Percentiles rank a stretch among this genome's conserved stretches.
Conservation (phyloP, 2,797 vertebrate species). For the Crypturellus tataupa region DNA sequence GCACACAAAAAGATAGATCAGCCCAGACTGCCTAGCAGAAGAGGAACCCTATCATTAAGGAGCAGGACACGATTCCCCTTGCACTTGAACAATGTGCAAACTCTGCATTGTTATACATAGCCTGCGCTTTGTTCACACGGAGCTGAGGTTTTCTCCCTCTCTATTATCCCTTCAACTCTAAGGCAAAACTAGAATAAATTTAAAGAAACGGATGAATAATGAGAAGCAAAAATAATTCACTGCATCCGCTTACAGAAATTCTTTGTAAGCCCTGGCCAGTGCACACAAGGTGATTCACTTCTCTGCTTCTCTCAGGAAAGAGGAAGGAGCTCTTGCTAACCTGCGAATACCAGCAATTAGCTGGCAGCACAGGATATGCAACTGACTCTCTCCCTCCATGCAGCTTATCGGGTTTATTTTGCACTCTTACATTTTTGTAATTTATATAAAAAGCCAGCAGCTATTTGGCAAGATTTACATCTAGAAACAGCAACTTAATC, state of each 20-base stretch:
- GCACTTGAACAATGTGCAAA: accelerated
- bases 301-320: not conserved
- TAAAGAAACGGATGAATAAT: not conserved
- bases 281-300: not conserved
- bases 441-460: constrained; percentile 57
- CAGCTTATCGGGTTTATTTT: constrained; percentile 35
- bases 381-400: not conserved
- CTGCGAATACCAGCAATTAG: constrained; percentile 35
- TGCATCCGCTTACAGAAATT: not conserved
- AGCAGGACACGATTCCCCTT: not conserved
- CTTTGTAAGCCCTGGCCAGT: not conserved
- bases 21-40: not conserved
- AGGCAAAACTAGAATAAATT: not conserved
- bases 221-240: not conserved
- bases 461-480: constrained; percentile 53
- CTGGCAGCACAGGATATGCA: constrained; percentile 8
- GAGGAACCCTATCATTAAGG: not conserved
- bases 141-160: not conserved
- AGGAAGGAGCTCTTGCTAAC: not conserved
- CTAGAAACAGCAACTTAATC: constrained; percentile 58
- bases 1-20: not conserved
- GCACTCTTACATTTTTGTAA: constrained; percentile 24
- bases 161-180: not conserved
- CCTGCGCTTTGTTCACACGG: not conserved
- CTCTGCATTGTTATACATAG: not conserved